phyloP scores from a whole-genome alignment of 1,140 invertebrate species.

The Halesus radiatus region DNA sequence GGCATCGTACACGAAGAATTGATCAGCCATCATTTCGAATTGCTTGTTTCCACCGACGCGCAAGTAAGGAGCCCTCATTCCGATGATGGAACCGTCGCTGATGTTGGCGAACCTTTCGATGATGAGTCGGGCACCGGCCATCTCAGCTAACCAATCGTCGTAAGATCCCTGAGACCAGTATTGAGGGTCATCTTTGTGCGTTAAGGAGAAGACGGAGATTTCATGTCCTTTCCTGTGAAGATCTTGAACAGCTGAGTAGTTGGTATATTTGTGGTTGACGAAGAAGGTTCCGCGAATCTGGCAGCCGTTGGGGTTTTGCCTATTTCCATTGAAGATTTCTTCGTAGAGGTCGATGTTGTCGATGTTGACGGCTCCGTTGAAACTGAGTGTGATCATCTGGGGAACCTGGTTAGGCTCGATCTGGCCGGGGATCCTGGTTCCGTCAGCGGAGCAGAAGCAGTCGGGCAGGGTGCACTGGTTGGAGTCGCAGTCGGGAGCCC shows the following conservation, averaged over 20 bases:
- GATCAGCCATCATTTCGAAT: constrained; percentile 96
- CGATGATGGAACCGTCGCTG: constrained; percentile 90
- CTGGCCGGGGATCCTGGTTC: constrained; percentile 88
- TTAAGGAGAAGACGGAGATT: constrained; percentile 94
- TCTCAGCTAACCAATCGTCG: constrained; percentile 95
- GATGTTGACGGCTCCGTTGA: constrained; percentile 94
- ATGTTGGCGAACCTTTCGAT: constrained; percentile 92
- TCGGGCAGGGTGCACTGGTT: constrained; percentile 91
- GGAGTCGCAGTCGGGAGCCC: constrained; percentile 90
- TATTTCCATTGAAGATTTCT: constrained; percentile 88
- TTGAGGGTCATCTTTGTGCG: constrained; percentile 90
- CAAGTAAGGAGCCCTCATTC: constrained; percentile 90
- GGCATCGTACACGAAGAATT: constrained; percentile 95
- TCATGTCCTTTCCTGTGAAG: constrained; percentile 93
- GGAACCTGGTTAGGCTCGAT: constrained; percentile 88
- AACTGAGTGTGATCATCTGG: constrained; percentile 95
- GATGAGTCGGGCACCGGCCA: constrained; percentile 92
- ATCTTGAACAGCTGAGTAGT: constrained; percentile 94
- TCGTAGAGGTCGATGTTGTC: constrained; percentile 95
- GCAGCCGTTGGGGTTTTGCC: constrained; percentile 93
- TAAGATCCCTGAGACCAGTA: constrained; percentile 91
- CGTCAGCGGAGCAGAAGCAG: constrained; percentile 94
- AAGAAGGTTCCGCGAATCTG: constrained; percentile 96
- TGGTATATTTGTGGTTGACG: constrained; percentile 95
- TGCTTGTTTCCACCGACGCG: constrained; percentile 94